Conservation (phyloP, 2,888 invertebrate genomes). For the Drosophila subsilvestris region DNA sequence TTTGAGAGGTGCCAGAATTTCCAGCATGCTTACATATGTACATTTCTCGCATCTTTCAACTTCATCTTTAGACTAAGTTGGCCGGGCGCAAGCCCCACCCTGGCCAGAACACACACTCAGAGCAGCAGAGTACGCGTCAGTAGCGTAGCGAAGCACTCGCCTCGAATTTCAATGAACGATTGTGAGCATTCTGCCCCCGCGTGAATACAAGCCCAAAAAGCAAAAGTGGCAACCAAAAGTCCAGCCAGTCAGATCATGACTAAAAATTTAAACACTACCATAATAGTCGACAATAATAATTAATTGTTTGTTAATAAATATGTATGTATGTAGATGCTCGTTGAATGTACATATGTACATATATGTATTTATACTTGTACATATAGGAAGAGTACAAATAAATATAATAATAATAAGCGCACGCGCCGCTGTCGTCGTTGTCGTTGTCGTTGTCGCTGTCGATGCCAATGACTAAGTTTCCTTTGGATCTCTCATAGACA, state of each 20-base stretch:
- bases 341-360: constrained; percentile 2
- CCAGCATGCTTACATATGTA: not conserved
- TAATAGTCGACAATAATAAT: constrained; percentile 30
- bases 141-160: constrained; percentile 15
- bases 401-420: constrained; percentile 32
- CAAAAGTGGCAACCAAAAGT: not conserved
- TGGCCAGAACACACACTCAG: not conserved
- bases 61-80: constrained; percentile 32
- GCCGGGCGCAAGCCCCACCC: constrained; percentile 32
- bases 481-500: constrained; percentile 23
- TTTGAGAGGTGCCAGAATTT: constrained; percentile 3
- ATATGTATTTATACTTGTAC: not conserved
- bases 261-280: constrained; percentile 41
- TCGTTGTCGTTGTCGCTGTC: not conserved
- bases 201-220: constrained; percentile 7
- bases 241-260: constrained; percentile 30
- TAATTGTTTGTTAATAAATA: constrained; percentile 48
- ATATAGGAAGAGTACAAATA: constrained; percentile 37
- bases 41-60: constrained; percentile 3
- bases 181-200: not conserved
- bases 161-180: constrained; percentile 47
- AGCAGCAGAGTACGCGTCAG: not conserved
- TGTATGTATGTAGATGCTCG: too few species aligned
- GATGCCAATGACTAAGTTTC: constrained; percentile 45
- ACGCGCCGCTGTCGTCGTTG: constrained; percentile 32